Evolutionary conservation across 2,113 vertebrate species (phyloP).

Genomic region (Dipodomys ordii): DNA sequence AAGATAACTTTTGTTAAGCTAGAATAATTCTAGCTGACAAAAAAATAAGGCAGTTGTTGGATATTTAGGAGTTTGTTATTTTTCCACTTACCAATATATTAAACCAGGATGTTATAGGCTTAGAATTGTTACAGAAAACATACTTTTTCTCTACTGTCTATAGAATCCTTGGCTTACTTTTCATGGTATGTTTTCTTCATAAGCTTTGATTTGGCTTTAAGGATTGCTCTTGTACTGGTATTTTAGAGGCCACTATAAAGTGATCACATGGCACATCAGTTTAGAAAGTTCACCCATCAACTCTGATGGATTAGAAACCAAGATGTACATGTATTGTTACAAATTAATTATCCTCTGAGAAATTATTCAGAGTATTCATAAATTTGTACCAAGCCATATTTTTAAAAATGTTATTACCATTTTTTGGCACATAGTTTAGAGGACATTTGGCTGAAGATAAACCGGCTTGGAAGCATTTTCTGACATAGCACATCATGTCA

Average conservation of each 20-base stretch:
- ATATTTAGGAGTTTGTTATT: not conserved
- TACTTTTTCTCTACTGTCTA: not conserved
- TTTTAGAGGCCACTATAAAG: not conserved
- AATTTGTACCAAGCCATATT: not conserved
- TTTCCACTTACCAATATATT: not conserved
- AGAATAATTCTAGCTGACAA: not conserved
- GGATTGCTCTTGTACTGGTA: not conserved
- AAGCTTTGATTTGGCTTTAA: conserved; percentile 7
- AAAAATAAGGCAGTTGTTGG: not conserved
- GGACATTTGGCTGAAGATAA: not conserved
- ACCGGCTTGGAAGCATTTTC: conserved; percentile 9
- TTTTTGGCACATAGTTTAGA: conserved; percentile 33
- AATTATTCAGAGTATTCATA: conserved; percentile 12
- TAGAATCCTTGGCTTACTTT: not conserved
- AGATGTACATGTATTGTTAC: not conserved
- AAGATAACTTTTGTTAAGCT: not conserved
- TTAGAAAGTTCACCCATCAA: not conserved
- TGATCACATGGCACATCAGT: not conserved
- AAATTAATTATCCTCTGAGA: conserved; percentile 20
- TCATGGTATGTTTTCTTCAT: not conserved
- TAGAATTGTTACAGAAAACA: not conserved
- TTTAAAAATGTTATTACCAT: not conserved
- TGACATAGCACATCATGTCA: not conserved
- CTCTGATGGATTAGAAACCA: not conserved
- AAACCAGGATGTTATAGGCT: not conserved